Percentiles rank a stretch among this genome's conserved stretches.
Conservation (phyloP, 2,113 vertebrate genomes). For the Telmatochromis bifrenatus region DNA sequence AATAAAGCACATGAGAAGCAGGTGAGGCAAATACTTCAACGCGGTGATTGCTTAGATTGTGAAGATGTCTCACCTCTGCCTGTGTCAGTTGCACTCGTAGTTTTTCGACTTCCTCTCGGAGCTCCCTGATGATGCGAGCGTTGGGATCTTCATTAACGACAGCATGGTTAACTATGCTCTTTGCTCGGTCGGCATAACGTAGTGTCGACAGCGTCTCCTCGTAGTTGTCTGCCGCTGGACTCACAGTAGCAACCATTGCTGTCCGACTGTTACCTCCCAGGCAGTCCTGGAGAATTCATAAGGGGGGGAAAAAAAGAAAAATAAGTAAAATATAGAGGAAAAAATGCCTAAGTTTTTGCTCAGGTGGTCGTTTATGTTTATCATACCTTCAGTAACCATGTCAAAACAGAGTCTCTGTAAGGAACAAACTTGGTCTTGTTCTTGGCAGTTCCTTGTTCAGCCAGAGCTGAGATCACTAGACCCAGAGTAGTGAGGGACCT, state of each 20-base stretch:
- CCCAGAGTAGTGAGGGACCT: conserved; percentile 95
- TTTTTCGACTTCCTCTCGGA: conserved; percentile 92
- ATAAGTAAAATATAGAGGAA: not conserved
- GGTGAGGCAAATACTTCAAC: not conserved
- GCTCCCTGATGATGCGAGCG: conserved; percentile 89
- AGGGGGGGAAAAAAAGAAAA: accelerated
- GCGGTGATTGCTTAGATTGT: accelerated
- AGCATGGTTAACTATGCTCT: conserved; percentile 91
- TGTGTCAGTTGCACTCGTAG: conserved; percentile 87
- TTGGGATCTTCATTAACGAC: conserved; percentile 96
- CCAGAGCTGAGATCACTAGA: conserved; percentile 92
- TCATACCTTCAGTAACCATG: conserved; percentile 92
- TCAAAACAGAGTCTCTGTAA: conserved; percentile 96
- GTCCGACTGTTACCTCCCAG: conserved; percentile 95
- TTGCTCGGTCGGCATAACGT: conserved; percentile 90
- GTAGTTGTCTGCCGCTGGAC: conserved; percentile 91
- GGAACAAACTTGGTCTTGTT: conserved; percentile 98
- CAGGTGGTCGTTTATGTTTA: not conserved
- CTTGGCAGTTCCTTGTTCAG: conserved; percentile 91
- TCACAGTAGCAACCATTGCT: conserved; percentile 93
- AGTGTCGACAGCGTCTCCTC: conserved; percentile 92
- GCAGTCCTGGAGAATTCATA: conserved; percentile 73
- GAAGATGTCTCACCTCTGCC: conserved; percentile 75
- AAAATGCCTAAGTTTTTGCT: not conserved
- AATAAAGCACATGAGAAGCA: not conserved